These are phyloP conservation scores for Rhodinocichla rosea DNA, from an alignment of 2,113 vertebrate species.

Conservation along the genomic window DNA sequence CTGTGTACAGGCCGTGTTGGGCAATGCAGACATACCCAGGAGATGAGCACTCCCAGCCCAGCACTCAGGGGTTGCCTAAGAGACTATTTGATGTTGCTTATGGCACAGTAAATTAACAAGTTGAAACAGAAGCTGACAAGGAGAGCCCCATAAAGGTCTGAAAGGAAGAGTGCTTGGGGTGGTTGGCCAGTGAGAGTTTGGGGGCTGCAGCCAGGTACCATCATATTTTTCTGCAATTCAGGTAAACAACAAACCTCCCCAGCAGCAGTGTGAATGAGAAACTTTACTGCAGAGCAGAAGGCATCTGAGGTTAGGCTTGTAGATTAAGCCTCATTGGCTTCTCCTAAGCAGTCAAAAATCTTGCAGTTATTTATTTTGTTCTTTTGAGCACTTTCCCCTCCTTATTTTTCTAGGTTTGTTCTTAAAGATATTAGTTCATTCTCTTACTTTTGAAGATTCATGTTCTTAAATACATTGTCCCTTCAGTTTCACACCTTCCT, in stretches of 20 bases:
- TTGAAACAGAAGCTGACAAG: slow-evolving; percentile 21
- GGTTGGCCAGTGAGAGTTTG: background rate
- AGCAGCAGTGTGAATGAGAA: background rate
- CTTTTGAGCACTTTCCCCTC: background rate
- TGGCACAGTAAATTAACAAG: slow-evolving; percentile 23
- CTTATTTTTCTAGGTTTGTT: background rate
- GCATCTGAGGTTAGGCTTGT: background rate
- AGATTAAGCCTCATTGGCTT: background rate
- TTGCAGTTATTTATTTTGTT: background rate
- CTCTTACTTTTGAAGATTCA: background rate
- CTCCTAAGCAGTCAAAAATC: background rate
- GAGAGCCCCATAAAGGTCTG: background rate
- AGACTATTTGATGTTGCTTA: background rate
- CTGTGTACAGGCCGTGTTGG: background rate
- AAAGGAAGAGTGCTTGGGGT: background rate
- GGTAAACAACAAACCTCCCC: background rate
- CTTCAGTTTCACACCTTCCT: slow-evolving; percentile 26
- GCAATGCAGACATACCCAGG: background rate
- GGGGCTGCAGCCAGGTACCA: background rate
- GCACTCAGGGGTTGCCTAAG: background rate
- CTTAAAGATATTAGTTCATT: background rate
- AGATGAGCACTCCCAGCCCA: slow-evolving; percentile 7
- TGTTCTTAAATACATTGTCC: background rate
- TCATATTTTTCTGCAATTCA: rapidly evolving
- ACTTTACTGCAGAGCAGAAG: background rate